phyloP scores from a whole-genome alignment of 2,888 invertebrate genomes.

The Cosmia trapezina region DNA sequence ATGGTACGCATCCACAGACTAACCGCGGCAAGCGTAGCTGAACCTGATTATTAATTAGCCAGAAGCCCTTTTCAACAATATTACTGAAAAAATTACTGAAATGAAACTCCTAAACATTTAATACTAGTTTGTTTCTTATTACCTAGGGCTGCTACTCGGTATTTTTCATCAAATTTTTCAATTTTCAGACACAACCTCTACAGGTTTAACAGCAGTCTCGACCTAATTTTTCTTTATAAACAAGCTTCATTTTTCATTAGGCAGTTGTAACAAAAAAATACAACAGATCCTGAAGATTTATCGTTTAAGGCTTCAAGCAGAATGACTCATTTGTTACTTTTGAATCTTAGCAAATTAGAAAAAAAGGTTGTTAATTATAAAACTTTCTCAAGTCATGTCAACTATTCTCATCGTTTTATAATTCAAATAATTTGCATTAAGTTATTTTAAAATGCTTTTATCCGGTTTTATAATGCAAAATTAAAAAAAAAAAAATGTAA shows the following conservation, averaged over 20 bases:
- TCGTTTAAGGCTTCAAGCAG: neutral
- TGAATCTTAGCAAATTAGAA: neutral
- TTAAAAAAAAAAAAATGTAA: no score
- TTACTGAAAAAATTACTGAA: constrained; percentile 40
- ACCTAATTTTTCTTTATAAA: constrained; percentile 39
- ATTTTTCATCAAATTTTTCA: constrained; percentile 34
- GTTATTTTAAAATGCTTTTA: no score
- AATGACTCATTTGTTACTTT: constrained; percentile 19
- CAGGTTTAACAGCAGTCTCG: constrained; percentile 20
- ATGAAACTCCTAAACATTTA: constrained; percentile 41
- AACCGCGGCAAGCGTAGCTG: no score
- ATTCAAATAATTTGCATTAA: neutral
- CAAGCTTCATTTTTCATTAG: constrained; percentile 43
- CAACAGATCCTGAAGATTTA: constrained; percentile 40
- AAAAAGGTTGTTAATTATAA: constrained; percentile 9
- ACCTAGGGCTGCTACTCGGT: constrained; percentile 5
- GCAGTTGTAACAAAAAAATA: constrained; percentile 23
- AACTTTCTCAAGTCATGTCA: neutral
- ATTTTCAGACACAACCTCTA: constrained; percentile 16
- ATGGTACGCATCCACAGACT: no score
- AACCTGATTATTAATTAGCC: no score
- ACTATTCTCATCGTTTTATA: neutral
- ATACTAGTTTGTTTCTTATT: constrained; percentile 33
- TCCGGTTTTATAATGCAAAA: no score
- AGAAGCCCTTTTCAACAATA: neutral